phyloP scores from a whole-genome alignment of 2,888 invertebrate species.

The Homarus gammarus region DNA sequence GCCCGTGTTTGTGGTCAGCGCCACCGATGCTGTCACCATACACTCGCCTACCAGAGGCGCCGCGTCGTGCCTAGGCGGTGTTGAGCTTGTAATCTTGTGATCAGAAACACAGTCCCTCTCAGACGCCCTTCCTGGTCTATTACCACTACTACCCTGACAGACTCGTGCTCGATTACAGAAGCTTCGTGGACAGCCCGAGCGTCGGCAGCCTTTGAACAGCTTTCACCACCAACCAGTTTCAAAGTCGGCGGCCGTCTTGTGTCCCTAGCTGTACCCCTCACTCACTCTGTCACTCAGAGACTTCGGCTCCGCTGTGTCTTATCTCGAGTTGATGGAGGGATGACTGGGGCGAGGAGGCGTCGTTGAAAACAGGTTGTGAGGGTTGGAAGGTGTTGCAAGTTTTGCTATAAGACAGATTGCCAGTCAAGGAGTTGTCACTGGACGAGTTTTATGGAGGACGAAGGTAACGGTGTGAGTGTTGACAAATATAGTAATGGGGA shows the following conservation, averaged over 20 bases:
- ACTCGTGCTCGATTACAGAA: not conserved
- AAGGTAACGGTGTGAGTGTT: too few species aligned
- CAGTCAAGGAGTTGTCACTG: too few species aligned
- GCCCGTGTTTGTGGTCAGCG: too few species aligned
- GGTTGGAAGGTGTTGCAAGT: too few species aligned
- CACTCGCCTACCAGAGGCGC: too few species aligned
- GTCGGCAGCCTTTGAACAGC: not conserved
- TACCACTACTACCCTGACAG: not conserved
- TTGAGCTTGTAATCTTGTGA: not conserved
- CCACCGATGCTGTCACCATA: too few species aligned
- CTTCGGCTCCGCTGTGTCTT: not conserved
- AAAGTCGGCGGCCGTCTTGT: not conserved
- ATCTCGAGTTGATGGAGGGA: not conserved
- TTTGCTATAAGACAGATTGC: too few species aligned
- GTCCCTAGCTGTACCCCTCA: too few species aligned
- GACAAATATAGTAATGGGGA: too few species aligned
- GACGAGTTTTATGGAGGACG: too few species aligned
- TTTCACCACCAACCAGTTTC: not conserved
- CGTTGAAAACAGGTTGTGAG: too few species aligned
- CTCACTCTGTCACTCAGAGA: not conserved
- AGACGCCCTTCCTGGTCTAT: too few species aligned
- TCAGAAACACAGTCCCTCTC: not conserved
- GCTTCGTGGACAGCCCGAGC: not conserved
- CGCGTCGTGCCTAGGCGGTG: not conserved
- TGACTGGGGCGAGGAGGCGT: not conserved